Evolutionary conservation across 2,113 vertebrate genomes (phyloP).

Genomic region (Hyla sarda): DNA sequence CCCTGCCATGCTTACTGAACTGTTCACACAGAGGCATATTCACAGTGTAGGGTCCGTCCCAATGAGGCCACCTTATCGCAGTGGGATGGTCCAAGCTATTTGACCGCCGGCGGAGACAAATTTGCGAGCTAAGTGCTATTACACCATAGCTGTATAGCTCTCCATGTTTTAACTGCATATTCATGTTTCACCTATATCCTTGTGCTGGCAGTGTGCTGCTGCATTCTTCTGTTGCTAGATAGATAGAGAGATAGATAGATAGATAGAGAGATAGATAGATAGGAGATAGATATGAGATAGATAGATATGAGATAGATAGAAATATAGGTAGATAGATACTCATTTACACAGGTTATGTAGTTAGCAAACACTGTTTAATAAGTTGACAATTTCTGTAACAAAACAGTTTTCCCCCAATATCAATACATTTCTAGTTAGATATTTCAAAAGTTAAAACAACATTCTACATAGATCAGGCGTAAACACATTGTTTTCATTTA

Average conservation of each 20-base stretch:
- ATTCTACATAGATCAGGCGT: constrained; percentile 24
- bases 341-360: constrained; percentile 12
- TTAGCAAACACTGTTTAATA: constrained; percentile 56
- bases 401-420: constrained; percentile 40
- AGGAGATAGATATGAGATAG: background rate
- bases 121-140: too few relatives aligned
- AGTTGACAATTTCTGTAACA: constrained; percentile 57
- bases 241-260: background rate
- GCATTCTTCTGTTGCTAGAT: too few relatives aligned
- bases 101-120: too few relatives aligned
- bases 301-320: background rate
- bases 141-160: too few relatives aligned
- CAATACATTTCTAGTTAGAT: constrained; percentile 52
- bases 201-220: too few relatives aligned
- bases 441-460: constrained; percentile 56
- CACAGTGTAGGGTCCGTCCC: too few relatives aligned
- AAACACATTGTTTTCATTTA: constrained; percentile 11
- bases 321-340: background rate
- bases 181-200: too few relatives aligned
- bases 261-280: background rate
- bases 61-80: too few relatives aligned
- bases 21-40: too few relatives aligned
- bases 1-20: too few relatives aligned
- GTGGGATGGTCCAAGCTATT: too few relatives aligned
- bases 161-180: too few relatives aligned